Evolutionary conservation across 2,797 vertebrate genomes (phyloP), one percentile per base, ranked within the genome.

Genomic region (Bradypodion ventrale): DNA sequence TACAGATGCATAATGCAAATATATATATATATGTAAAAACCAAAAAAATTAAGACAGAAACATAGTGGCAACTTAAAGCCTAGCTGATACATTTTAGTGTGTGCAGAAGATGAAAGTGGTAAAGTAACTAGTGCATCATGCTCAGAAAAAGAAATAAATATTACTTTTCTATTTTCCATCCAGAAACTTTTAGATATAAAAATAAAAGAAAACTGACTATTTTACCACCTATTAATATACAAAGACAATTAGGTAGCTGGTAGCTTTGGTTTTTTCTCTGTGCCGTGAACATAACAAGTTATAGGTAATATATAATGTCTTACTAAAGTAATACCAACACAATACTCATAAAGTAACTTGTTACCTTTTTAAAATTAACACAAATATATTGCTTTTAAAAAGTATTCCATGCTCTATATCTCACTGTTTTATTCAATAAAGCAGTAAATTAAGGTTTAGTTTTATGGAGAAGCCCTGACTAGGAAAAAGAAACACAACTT

Each of bases 21-120:
- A n/a, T 88, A 62, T 52, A 62, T 52, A n/a, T n/a, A n/a, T n/a
- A n/a, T n/a, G 44, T 86, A 60, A 84, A 80, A 87, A 40, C 7
- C 29, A 23, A 66, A 35, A 5, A 32, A 66, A n/a, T 16, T 35
- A 35, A 66, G n/a, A 16, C 35, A 35, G 65, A 66, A 66, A 66
- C 1, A n/a, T 65, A n/a, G n/a, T n/a, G n/a, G n/a, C n/a, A n/a
- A n/a, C n/a, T n/a, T n/a, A n/a, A n/a, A n/a, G n/a, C n/a, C n/a
- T n/a, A n/a, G n/a, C n/a, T n/a, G n/a, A n/a, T n/a, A n/a, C n/a
- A n/a, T n/a, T n/a, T n/a, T n/a, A n/a, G n/a, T n/a, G n/a, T n/a
- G n/a, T n/a, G n/a, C n/a, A n/a, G n/a, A 65, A 75, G n/a, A 40
- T 42, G 42, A 19, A 74, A 62, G n/a, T 46, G 4, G 37, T 32